Evolutionary conservation across 2,797 vertebrate genomes (phyloP), one percentile per base, ranked within the genome.

Genomic region (Alosa sapidissima): DNA sequence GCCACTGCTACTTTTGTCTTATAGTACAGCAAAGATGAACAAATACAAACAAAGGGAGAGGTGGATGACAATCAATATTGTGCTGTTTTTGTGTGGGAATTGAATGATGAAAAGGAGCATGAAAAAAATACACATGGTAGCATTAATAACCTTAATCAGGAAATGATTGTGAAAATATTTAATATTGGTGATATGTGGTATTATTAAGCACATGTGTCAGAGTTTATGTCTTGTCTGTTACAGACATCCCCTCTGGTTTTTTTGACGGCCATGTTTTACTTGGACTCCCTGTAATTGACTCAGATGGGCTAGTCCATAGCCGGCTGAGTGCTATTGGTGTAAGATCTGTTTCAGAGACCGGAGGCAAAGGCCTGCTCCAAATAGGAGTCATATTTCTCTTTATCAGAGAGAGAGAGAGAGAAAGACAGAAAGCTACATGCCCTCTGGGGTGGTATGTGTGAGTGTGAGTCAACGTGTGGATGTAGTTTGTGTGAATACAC

Each of bases 381-480:
- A 85, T 65, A 60, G 62, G 78, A 84, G 13, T 62, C 24, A 68
- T 24, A 85, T 81, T 36, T 62, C 81, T 85, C 62, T 51, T 58
- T 48, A 85, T 81, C 60, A 60, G 54, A 68, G 81, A 36, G 24
- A 16, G 45, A 72, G 82, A 14, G 68, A 58, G 13, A 55, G 36
- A 58, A 28, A 68, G 60, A 41, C 41, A 47, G 41, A 78, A 47
- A 21, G 41, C 36, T 45, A 78, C 41, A 47, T 78, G 36, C 72
- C 72, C 72, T 47, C 72, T 10, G 13, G 72, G 36, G 7, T 82
- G 55, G 54, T 55, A 21, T 68, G 47, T 65, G 45, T 9, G 54
- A 19, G 16, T 54, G 10, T 75, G 36, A 47, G 72, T 47, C 14
- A 19, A 19, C 9, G 16, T 78, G 72, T 45, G 16, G 36, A 45